These are phyloP conservation scores for Leptinotarsa lineolata DNA, from an alignment of 1,140 invertebrate genomes.

Conservation along the genomic window DNA sequence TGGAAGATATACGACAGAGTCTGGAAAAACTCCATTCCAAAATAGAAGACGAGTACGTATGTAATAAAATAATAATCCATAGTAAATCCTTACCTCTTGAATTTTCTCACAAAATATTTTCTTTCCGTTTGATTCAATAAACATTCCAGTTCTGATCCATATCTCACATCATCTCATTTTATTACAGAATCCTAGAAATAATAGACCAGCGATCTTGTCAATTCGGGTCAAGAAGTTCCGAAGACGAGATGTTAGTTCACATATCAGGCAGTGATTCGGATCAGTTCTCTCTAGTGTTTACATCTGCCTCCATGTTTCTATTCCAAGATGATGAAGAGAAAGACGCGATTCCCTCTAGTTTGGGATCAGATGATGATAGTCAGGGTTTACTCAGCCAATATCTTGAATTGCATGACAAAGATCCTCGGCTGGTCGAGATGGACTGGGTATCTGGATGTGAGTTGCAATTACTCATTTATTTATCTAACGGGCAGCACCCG, in stretches of 20 bases:
- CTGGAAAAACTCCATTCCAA: conserved; percentile 15
- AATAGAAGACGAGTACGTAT: conserved; percentile 21
- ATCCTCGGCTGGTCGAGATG: not conserved
- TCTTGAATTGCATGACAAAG: conserved; percentile 15
- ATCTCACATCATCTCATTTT: not conserved
- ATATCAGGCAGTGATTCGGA: conserved; percentile 16
- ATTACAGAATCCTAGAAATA: conserved; percentile 23
- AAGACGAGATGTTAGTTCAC: conserved; percentile 8
- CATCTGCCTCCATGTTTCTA: conserved; percentile 24
- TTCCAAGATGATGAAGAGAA: conserved; percentile 26
- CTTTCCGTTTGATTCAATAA: no score
- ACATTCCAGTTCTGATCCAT: no score
- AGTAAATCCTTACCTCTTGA: no score
- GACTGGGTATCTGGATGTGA: conserved; percentile 20
- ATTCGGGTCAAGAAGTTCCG: not conserved
- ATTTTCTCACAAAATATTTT: no score
- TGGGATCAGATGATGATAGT: not conserved
- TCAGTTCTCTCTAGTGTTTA: conserved; percentile 23
- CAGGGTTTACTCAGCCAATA: conserved; percentile 5
- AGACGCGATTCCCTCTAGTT: not conserved
- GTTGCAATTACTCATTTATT: no score
- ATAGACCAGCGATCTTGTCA: conserved; percentile 3
- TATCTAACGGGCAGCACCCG: no score
- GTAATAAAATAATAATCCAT: no score
- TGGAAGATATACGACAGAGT: conserved; percentile 16